Base-by-base conservation (phyloP, 2,888 invertebrate species). In the Scaptomyza caliginosa region DNA sequence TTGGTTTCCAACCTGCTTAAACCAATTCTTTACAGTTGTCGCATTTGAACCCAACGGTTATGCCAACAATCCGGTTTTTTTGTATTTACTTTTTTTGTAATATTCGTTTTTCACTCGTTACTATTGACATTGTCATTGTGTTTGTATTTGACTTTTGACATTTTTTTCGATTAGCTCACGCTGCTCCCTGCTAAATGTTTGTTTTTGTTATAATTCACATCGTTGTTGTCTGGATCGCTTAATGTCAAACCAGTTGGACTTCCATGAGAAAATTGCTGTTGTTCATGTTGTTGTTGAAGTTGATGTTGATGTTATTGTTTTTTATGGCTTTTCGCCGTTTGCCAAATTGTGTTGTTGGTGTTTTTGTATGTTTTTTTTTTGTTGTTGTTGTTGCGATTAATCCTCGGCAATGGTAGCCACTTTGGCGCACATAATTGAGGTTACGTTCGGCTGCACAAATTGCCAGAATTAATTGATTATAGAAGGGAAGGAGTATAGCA, bases 361-460 rank as follows among this genome's bases (percentile, higher is more conserved):
- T 62, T 74, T 11, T 17, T 28, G 17, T 19, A 2, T 84, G 67
- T 67, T 69, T 66, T 67, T 64, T 49, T 56, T 36, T 36, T 36
- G 17, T 17, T 3, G 5, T 81, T 69, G n/a, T n/a, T n/a, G n/a
- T 78, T 69, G 73, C 77, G 72, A 86, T 86, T 84, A 84, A 86
- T 84, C 74, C 76, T 19, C 67, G 63, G 67, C 83, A 58, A 67
- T 67, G 74, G 62, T 45, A 55, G 84, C 72, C 81, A 81, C 75
- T 80, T 86, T 78, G 77, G 79, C 73, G 77, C 78, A 85, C 77
- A 85, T 87, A 85, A 85, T 85, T 85, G 87, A 80, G 85, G 85
- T 85, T 87, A 77, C 87, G 71, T 83, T 81, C 73, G 71, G 68
- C 48, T 86, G 87, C 87, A 77, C 85, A 85, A 85, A 85, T 85